A percentile compares a stretch with the other conserved stretches of the same genome.
Evolutionary conservation across 23 tunicate genomes (phyloP).

Genomic region (Ascidia mentula): DNA sequence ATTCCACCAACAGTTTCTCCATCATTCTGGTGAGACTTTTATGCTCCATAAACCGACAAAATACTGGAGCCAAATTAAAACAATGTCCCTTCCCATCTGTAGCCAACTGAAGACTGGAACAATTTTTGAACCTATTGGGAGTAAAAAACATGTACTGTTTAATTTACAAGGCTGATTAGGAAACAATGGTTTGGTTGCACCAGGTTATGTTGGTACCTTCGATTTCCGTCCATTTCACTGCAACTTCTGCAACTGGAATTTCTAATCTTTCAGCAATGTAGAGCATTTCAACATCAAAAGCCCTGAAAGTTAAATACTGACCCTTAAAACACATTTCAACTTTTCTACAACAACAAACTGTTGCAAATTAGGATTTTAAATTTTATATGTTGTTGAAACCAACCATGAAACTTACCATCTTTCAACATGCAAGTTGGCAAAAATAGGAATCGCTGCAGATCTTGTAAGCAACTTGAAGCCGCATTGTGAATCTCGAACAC

Average conservation of each 20-base stretch:
- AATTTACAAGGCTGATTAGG: not conserved
- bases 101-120: constrained; percentile 91
- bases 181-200: not conserved
- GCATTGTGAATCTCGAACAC: constrained; percentile 86
- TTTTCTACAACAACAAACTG: too few relatives aligned
- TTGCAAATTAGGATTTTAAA: too few relatives aligned
- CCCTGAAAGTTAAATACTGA: constrained; percentile 24
- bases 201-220: constrained; percentile 28
- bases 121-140: constrained; percentile 63
- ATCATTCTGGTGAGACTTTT: constrained; percentile 34
- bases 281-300: constrained; percentile 91
- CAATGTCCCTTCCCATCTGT: constrained; percentile 90
- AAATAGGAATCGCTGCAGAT: constrained; percentile 56
- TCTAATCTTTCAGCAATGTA: constrained; percentile 73
- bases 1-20: too few relatives aligned
- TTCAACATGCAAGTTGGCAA: constrained; percentile 75
- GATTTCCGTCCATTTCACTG: constrained; percentile 88
- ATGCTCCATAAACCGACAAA: constrained; percentile 60
- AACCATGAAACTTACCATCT: constrained; percentile 50
- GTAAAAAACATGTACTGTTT: not conserved
- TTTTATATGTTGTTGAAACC: too few relatives aligned
- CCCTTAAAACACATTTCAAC: too few relatives aligned
- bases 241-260: constrained; percentile 85
- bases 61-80: constrained; percentile 73
- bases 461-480: constrained; percentile 90